Percentiles rank a stretch among this genome's conserved stretches.
Conservation (phyloP, 2,888 invertebrate species). For the Diaphora mendica region DNA sequence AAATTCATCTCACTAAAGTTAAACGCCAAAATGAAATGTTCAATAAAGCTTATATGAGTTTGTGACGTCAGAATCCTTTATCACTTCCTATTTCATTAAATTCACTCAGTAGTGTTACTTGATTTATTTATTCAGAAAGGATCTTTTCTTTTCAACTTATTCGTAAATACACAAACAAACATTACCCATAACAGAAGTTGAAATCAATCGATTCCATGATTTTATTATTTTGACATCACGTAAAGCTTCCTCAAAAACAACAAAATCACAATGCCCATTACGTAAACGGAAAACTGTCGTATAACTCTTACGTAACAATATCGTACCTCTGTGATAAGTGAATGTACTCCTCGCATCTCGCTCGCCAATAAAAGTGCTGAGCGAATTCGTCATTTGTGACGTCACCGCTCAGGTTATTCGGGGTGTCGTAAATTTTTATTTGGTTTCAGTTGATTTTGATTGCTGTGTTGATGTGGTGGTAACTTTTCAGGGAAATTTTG, state of each 20-base stretch:
- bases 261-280: slow-evolving; percentile 10
- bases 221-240: slow-evolving; percentile 4
- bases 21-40: background rate
- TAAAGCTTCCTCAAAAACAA: slow-evolving; percentile 7
- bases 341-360: slow-evolving; percentile 27
- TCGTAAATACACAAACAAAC: background rate
- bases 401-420: slow-evolving; percentile 1
- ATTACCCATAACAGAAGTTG: background rate
- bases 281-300: slow-evolving; percentile 16
- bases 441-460: slow-evolving; percentile 15
- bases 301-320: slow-evolving; percentile 24
- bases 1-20: background rate
- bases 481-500: background rate
- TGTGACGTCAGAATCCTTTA: no score
- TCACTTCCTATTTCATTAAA: background rate
- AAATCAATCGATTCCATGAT: background rate
- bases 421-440: slow-evolving; percentile 21
- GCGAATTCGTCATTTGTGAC: slow-evolving; percentile 42
- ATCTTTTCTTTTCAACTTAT: background rate
- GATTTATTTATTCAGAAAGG: background rate
- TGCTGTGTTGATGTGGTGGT: slow-evolving; percentile 6
- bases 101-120: background rate
- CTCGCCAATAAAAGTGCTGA: slow-evolving; percentile 35
- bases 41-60: no score
- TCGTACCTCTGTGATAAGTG: slow-evolving; percentile 24